These are phyloP conservation scores for Rhinogobio ventralis DNA, from an alignment of 2,797 vertebrate species.

Conservation along the genomic window DNA sequence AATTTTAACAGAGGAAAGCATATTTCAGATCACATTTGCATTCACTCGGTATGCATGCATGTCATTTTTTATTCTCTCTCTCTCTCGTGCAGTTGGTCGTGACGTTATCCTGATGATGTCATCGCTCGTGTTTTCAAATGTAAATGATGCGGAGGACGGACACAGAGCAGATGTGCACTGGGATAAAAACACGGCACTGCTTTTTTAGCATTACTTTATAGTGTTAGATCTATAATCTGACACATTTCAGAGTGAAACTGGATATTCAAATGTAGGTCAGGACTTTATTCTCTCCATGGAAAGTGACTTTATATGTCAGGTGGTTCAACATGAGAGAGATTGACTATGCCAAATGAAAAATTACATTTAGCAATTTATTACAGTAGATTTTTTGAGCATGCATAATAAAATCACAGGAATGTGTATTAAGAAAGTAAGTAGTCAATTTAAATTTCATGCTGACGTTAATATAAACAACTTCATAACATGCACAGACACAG, in stretches of 20 bases:
- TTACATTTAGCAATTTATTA: background rate
- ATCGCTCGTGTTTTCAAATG: background rate
- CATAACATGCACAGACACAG: background rate
- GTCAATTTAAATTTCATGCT: background rate
- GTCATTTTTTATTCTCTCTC: too few relatives aligned
- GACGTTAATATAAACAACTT: background rate
- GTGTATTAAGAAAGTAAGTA: background rate
- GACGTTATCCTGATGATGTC: background rate
- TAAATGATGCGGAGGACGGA: background rate
- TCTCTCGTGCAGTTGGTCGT: background rate
- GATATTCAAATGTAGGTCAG: slow-evolving; percentile 17
- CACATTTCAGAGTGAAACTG: background rate
- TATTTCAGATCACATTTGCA: background rate
- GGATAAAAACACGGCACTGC: background rate
- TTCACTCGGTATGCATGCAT: background rate
- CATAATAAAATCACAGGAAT: background rate
- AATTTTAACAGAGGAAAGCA: background rate
- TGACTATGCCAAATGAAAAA: background rate
- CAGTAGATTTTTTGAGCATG: background rate
- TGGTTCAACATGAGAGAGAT: background rate
- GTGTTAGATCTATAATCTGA: background rate
- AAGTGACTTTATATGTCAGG: background rate
- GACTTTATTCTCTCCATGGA: background rate
- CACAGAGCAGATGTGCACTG: background rate
- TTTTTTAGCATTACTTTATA: background rate